phyloP scores from a whole-genome alignment of 2,113 vertebrate genomes.

The Acinonyx jubatus region DNA sequence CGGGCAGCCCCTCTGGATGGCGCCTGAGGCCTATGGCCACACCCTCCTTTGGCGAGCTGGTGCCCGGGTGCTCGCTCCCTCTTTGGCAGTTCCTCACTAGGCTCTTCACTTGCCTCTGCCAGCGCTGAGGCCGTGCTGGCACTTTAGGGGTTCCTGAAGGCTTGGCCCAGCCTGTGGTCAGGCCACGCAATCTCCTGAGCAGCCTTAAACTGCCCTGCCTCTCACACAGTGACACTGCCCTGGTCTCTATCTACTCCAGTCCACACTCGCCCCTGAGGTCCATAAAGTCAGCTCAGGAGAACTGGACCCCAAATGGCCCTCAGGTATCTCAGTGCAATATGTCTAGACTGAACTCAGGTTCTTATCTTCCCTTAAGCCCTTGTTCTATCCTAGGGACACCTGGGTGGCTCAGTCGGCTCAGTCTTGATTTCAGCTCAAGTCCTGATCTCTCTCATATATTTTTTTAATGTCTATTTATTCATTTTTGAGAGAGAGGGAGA shows the following conservation, averaged over 20 bases:
- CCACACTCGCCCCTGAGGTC: neutral
- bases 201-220: neutral
- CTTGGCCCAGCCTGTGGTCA: neutral
- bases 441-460: too few relatives aligned
- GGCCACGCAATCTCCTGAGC: neutral
- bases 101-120: too few relatives aligned
- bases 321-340: too few relatives aligned
- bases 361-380: neutral
- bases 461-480: too few relatives aligned
- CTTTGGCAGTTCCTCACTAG: neutral
- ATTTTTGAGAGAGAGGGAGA: too few relatives aligned
- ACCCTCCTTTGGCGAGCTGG: rapidly evolving
- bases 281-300: neutral
- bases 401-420: too few relatives aligned
- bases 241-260: neutral
- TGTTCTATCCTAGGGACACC: neutral
- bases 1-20: neutral
- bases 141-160: neutral
- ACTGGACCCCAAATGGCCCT: neutral
- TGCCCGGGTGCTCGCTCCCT: rapidly evolving
- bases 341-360: neutral
- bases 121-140: neutral
- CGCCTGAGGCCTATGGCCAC: rapidly evolving
- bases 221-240: neutral
- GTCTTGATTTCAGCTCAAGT: too few relatives aligned